These are phyloP conservation scores for Drosophila santomea DNA, from an alignment of 1,140 invertebrate genomes.

Conservation along the genomic window DNA sequence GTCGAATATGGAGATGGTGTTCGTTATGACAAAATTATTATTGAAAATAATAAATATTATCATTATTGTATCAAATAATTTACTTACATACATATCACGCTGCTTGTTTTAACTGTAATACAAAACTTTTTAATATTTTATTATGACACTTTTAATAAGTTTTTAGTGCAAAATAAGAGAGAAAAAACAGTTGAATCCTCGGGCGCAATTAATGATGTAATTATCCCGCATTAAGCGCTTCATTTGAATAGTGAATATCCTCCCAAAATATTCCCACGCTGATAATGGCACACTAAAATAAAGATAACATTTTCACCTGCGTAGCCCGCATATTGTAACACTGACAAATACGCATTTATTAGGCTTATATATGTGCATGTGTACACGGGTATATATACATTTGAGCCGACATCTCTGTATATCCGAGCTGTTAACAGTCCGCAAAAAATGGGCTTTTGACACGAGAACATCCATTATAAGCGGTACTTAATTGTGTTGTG, in stretches of 20 bases:
- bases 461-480: slow-evolving; percentile 76
- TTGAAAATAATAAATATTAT: too few relatives aligned
- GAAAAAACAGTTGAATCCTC: background rate
- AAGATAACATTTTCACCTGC: slow-evolving; percentile 49
- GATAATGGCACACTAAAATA: slow-evolving; percentile 22
- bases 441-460: slow-evolving; percentile 80
- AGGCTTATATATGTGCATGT: slow-evolving; percentile 17
- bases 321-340: too few relatives aligned
- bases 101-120: too few relatives aligned
- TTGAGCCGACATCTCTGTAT: slow-evolving; percentile 18
- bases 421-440: slow-evolving; percentile 41
- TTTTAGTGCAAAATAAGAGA: too few relatives aligned
- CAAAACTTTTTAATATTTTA: too few relatives aligned
- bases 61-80: too few relatives aligned
- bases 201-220: background rate
- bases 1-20: too few relatives aligned
- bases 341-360: slow-evolving; percentile 30
- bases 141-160: too few relatives aligned
- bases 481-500: slow-evolving; percentile 79
- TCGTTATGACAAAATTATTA: too few relatives aligned
- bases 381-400: slow-evolving; percentile 14
- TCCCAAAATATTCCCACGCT: background rate
- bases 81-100: too few relatives aligned
- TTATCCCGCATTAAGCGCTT: background rate
- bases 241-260: too few relatives aligned